Base-by-base conservation (phyloP, 2,113 vertebrate species). In the Megaptera novaeangliae region DNA sequence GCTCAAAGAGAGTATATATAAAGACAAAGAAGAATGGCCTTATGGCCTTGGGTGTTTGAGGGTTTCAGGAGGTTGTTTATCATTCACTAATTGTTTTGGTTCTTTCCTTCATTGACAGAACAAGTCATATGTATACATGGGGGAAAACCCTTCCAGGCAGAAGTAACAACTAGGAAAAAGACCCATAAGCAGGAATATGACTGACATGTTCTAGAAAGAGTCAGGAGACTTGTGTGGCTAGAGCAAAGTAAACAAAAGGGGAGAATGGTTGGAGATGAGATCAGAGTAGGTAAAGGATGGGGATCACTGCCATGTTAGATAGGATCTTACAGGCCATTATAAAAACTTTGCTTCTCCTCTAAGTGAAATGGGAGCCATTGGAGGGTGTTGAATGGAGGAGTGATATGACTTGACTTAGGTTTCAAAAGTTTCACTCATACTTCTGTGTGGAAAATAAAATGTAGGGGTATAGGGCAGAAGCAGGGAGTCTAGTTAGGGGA, bases 51-150 rank as follows among this genome's bases (percentile, higher is more conserved):
- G 6, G 11, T 94, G 34, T 46, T 55, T 91, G 44, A 94, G 46
- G 36, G 52, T 81, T 87, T 95, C n/a, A 68, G 39, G 39, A 72
- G 14, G 14, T 63, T 92, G 15, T 71, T 74, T 71, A 88, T 55
- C 52, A 46, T 71, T 34, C 39, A 68, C 18, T 92, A 49, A 81
- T 66, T 91, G 72, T 94, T 74, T 36, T 71, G 13, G 5, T 87
- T 94, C 21, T 94, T 80, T 89, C 55, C 74, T 89, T 92, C 49
- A 61, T 29, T 84, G 69, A 92, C 27, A 94, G 57, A 96, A 94
- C 8, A 78, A 88, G 21, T 8, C 11, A 78, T 44, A 7, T 64
- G 10, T 36, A 83, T 46, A 92, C 61, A 63, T 1, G 61, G n/a
- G 52, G 23, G n/a, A 25, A 34, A 75, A 78, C 55, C 4, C 63